phyloP scores from a whole-genome alignment of 2,113 vertebrate species.

The Oryzias curvinotus region DNA sequence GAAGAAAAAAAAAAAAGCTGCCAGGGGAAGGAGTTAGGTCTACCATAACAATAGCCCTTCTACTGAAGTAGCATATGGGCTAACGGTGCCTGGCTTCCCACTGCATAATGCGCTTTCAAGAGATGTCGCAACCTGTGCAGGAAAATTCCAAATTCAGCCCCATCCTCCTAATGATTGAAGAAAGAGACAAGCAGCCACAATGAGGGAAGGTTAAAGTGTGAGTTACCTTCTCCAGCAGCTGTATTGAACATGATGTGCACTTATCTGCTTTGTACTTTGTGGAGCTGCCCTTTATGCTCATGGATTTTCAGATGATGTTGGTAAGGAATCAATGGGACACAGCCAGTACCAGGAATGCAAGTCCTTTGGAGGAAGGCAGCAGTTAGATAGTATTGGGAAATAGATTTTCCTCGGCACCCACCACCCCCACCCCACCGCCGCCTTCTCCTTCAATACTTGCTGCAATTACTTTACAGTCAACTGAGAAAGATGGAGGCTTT shows the following conservation, averaged over 20 bases:
- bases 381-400: constrained; percentile 86
- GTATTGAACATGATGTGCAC: constrained; percentile 66
- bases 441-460: constrained; percentile 79
- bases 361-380: constrained; percentile 85
- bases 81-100: constrained; percentile 38
- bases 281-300: constrained; percentile 83
- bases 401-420: constrained; percentile 82
- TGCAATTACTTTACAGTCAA: constrained; percentile 87
- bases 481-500: constrained; percentile 77
- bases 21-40: no score
- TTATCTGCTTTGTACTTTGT: constrained; percentile 70
- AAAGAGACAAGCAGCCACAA: constrained; percentile 20
- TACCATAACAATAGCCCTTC: constrained; percentile 19
- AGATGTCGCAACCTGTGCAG: constrained; percentile 60
- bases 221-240: constrained; percentile 41
- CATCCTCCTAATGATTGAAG: constrained; percentile 18
- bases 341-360: constrained; percentile 87
- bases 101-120: constrained; percentile 58
- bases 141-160: constrained; percentile 55
- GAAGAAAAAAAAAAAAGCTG: no score
- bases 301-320: constrained; percentile 89
- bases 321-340: constrained; percentile 84
- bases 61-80: constrained; percentile 35
- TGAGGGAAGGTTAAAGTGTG: constrained; percentile 44
- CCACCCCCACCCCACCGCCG: constrained; percentile 16